Conservation (phyloP, 2,113 vertebrate genomes). For the Pavo muticus region DNA sequence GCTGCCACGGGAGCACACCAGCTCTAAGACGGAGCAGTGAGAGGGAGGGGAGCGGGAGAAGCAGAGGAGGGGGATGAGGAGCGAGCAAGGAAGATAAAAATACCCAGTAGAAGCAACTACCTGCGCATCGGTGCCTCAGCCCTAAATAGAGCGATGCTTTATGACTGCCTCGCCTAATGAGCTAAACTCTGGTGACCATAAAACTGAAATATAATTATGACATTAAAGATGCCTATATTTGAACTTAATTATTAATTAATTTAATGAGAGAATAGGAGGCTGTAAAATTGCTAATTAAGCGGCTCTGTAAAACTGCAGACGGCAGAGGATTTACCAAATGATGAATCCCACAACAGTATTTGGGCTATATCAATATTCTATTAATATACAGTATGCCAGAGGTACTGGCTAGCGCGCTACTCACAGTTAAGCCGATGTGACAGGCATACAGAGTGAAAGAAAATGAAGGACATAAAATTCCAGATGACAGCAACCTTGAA, state of each 20-base stretch:
- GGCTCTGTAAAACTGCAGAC: constrained; percentile 84
- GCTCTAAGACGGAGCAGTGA: background rate
- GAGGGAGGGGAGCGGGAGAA: background rate
- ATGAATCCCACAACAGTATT: constrained; percentile 83
- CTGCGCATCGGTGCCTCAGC: constrained; percentile 40
- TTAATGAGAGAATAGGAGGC: constrained; percentile 87
- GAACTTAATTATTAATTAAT: constrained; percentile 94
- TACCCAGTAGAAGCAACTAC: constrained; percentile 18
- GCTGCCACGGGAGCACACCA: background rate
- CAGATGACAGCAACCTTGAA: constrained; percentile 89
- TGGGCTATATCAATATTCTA: constrained; percentile 93
- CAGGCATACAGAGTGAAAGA: constrained; percentile 81
- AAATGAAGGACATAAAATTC: constrained; percentile 88
- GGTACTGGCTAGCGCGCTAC: constrained; percentile 83
- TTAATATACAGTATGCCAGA: constrained; percentile 91
- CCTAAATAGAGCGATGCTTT: constrained; percentile 79
- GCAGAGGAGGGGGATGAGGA: background rate
- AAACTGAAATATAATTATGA: constrained; percentile 92
- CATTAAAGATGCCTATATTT: constrained; percentile 93
- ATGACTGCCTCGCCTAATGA: constrained; percentile 82
- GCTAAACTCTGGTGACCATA: constrained; percentile 87
- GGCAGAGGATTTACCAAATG: constrained; percentile 86
- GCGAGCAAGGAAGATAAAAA: constrained; percentile 56
- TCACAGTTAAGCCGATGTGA: constrained; percentile 85
- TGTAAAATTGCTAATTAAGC: constrained; percentile 92